Evolutionary conservation across 2,113 vertebrate species (phyloP).

Genomic region (Salvelinus alpinus): DNA sequence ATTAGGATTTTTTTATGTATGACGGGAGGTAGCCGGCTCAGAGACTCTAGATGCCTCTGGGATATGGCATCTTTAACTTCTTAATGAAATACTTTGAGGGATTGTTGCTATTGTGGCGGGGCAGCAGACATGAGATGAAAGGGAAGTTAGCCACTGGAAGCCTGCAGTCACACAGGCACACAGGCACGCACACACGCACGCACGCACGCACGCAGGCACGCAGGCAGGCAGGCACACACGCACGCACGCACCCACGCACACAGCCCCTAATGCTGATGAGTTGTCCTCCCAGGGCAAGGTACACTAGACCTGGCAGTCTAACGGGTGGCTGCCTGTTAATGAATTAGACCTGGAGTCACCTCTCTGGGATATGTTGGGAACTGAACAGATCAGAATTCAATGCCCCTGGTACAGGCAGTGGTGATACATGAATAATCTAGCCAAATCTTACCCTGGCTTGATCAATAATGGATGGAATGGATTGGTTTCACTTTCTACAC

Average conservation of each 20-base stretch:
- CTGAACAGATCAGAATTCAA: slow-evolving; percentile 48
- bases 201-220: not conserved
- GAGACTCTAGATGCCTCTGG: not conserved
- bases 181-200: too few species aligned
- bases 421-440: slow-evolving; percentile 52
- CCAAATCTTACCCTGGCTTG: slow-evolving; percentile 22
- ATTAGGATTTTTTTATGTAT: slow-evolving; percentile 1
- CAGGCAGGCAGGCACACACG: slow-evolving; percentile 13
- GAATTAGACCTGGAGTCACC: not conserved
- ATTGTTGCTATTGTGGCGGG: slow-evolving; percentile 17
- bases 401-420: slow-evolving; percentile 42
- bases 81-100: slow-evolving; percentile 43
- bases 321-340: slow-evolving; percentile 10
- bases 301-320: slow-evolving; percentile 10
- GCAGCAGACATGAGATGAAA: slow-evolving; percentile 36
- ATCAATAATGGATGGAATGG: slow-evolving; percentile 32
- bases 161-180: slow-evolving; percentile 43
- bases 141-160: slow-evolving; percentile 61
- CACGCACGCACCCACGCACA: not conserved
- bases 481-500: not conserved
- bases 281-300: not conserved
- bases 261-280: slow-evolving; percentile 6
- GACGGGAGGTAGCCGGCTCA: not conserved
- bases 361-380: slow-evolving; percentile 45
- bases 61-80: slow-evolving; percentile 24